A percentile compares a stretch with the other conserved stretches of the same genome.
Evolutionary conservation across 2,888 invertebrate species (phyloP).

Genomic region (Drosophila kambysellisi): DNA sequence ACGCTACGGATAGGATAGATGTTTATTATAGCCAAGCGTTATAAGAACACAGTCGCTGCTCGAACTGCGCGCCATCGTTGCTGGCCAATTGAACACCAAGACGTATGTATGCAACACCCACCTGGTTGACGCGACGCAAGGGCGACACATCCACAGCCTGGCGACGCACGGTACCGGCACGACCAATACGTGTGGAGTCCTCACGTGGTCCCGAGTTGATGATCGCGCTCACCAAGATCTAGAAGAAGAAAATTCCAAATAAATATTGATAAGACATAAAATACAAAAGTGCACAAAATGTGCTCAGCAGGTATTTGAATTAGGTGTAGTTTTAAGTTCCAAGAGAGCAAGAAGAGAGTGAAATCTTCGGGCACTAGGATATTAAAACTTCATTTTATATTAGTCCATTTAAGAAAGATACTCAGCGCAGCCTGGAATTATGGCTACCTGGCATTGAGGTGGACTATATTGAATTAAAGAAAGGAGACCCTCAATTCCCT

Average conservation of each 20-base stretch:
- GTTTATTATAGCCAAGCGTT: slow-evolving; percentile 61
- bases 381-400: slow-evolving; percentile 51
- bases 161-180: slow-evolving; percentile 99
- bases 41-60: slow-evolving; percentile 65
- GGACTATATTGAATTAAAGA: slow-evolving; percentile 24
- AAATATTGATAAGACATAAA: not conserved
- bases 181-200: slow-evolving; percentile 99
- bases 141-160: slow-evolving; percentile 99
- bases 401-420: slow-evolving; percentile 37
- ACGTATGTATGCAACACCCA: slow-evolving; percentile 54
- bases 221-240: slow-evolving; percentile 97
- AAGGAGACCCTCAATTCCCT: not conserved
- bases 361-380: slow-evolving; percentile 62
- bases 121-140: slow-evolving; percentile 97
- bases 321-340: slow-evolving; percentile 62
- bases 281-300: not conserved
- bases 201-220: slow-evolving; percentile 99
- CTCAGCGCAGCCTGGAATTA: slow-evolving; percentile 19
- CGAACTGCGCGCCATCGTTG: slow-evolving; percentile 65
- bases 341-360: slow-evolving; percentile 55
- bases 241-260: slow-evolving; percentile 17
- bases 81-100: slow-evolving; percentile 29
- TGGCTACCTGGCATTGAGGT: slow-evolving; percentile 36
- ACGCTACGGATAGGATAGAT: slow-evolving; percentile 82
- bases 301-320: not conserved